phyloP scores from a whole-genome alignment of 2,113 vertebrate species.

The Brachyhypopomus gauderio region DNA sequence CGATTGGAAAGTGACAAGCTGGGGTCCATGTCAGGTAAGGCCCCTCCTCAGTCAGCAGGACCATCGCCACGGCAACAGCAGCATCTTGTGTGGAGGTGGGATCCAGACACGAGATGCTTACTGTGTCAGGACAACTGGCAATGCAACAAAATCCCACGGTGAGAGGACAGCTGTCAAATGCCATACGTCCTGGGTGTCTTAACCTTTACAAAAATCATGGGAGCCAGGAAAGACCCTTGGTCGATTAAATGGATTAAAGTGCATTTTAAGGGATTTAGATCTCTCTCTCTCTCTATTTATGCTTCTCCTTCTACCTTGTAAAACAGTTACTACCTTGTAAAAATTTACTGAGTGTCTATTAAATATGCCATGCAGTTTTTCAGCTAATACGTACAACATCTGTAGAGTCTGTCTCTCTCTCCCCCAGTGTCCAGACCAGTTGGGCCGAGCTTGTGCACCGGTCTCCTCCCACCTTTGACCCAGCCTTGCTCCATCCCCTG shows the following conservation, averaged over 20 bases:
- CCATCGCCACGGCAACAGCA: constrained; percentile 56
- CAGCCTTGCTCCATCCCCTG: constrained; percentile 79
- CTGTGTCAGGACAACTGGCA: constrained; percentile 39
- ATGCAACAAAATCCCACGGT: constrained; percentile 36
- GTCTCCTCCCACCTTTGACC: constrained; percentile 67
- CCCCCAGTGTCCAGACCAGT: constrained; percentile 77
- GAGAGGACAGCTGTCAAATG: constrained; percentile 1
- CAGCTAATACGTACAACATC: not conserved
- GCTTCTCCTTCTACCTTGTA: too few relatives aligned
- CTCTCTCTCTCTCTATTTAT: too few relatives aligned
- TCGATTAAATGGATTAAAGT: too few relatives aligned
- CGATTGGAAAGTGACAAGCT: constrained; percentile 83
- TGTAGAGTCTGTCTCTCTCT: not conserved
- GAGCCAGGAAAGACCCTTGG: not conserved
- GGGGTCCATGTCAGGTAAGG: constrained; percentile 80
- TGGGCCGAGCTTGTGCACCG: constrained; percentile 70
- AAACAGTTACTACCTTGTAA: not conserved
- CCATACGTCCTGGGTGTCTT: not conserved
- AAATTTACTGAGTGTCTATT: not conserved
- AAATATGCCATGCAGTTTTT: not conserved
- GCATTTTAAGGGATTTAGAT: too few relatives aligned
- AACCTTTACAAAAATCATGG: not conserved
- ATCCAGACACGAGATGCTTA: constrained; percentile 77
- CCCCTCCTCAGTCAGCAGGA: constrained; percentile 76
- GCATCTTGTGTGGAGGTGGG: constrained; percentile 79